Percentiles rank a stretch among this genome's conserved stretches.
Evolutionary conservation across 2,888 invertebrate genomes (phyloP).

Genomic region (Anthrax anthrax): DNA sequence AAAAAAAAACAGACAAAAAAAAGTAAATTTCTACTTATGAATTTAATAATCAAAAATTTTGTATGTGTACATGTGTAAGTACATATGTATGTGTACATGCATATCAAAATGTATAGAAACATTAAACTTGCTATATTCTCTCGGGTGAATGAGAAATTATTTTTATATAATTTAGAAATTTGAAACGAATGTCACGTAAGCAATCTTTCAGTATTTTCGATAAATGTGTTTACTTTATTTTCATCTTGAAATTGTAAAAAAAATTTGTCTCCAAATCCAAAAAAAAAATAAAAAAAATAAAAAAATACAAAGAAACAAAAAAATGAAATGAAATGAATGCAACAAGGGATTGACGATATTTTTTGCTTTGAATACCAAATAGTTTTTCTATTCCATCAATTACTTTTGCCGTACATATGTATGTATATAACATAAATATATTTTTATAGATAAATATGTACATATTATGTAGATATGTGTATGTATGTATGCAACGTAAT

Average conservation of each 20-base stretch:
- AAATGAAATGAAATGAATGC: not conserved
- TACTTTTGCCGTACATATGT: not conserved
- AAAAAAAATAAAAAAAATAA: no score
- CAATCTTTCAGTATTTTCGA: conserved; percentile 10
- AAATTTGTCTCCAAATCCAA: not conserved
- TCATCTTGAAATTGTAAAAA: not conserved
- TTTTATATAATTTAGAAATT: conserved; percentile 11
- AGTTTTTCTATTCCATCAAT: not conserved
- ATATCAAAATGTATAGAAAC: no score
- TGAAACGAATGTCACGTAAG: conserved; percentile 13
- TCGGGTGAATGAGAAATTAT: not conserved
- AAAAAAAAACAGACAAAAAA: no score
- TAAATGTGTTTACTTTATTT: conserved; percentile 4
- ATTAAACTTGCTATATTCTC: no score
- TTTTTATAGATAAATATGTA: no score
- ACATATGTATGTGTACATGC: no score
- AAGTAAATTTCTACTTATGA: no score
- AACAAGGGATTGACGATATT: conserved; percentile 3
- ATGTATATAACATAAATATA: not conserved
- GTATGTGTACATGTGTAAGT: no score
- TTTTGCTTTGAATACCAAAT: conserved; percentile 5
- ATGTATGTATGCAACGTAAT: no score
- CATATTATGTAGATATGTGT: no score
- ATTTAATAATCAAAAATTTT: no score
- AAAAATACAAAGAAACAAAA: no score